Percentiles rank a stretch among this genome's conserved stretches.
Conservation (phyloP, 2,888 invertebrate species). For the Ichneumon xanthorius region DNA sequence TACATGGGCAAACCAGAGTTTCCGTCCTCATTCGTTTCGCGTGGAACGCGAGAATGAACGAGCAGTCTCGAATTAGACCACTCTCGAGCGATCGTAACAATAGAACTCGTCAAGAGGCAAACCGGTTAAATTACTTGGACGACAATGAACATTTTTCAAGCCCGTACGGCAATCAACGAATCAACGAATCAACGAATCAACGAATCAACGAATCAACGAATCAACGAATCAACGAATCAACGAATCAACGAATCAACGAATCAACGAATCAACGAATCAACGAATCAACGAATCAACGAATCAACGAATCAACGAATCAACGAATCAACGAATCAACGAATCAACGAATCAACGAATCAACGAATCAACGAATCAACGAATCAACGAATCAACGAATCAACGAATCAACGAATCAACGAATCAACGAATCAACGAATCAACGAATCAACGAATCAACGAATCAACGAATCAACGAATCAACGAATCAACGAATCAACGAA, state of each 20-base stretch:
- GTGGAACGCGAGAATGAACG: conserved; percentile 25
- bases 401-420: not conserved
- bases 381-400: not conserved
- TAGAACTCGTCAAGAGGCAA: conserved; percentile 44
- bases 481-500: too few species aligned
- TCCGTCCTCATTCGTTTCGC: conserved; percentile 25
- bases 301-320: too few species aligned
- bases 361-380: not conserved
- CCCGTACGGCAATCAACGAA: too few species aligned
- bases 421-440: conserved; percentile 13
- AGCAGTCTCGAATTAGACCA: conserved; percentile 57
- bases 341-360: too few species aligned
- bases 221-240: too few species aligned
- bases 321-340: too few species aligned
- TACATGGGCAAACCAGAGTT: conserved; percentile 27
- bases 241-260: too few species aligned
- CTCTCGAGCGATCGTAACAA: conserved; percentile 61
- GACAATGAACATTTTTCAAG: conserved; percentile 3
- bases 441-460: too few species aligned
- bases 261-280: too few species aligned
- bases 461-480: too few species aligned
- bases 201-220: conserved; percentile 3
- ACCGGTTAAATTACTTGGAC: conserved; percentile 40
- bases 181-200: not conserved
- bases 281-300: too few species aligned